phyloP scores from a whole-genome alignment of 2,113 vertebrate species.

The Stomatorhinus ivindoensis region DNA sequence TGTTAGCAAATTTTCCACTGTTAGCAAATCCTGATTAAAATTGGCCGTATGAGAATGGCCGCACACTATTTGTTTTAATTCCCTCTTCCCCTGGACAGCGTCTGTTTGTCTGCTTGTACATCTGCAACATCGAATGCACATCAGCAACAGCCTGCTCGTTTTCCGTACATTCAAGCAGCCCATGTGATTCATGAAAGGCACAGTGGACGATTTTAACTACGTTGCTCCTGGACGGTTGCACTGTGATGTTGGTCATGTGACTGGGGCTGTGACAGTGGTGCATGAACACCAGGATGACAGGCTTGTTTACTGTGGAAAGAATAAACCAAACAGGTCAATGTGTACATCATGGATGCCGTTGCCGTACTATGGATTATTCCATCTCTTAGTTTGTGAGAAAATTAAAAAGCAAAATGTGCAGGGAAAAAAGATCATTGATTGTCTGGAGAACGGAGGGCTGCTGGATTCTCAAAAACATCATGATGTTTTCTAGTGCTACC shows the following conservation, averaged over 20 bases:
- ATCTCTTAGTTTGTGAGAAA: no score
- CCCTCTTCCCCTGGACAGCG: no score
- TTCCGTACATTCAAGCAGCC: not conserved
- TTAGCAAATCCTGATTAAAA: not conserved
- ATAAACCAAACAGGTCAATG: not conserved
- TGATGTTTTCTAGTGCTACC: not conserved
- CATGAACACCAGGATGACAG: constrained; percentile 8
- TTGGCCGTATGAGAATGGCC: not conserved
- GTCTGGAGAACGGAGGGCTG: not conserved
- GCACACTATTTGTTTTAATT: no score
- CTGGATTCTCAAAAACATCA: not conserved
- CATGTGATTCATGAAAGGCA: not conserved
- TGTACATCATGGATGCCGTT: not conserved
- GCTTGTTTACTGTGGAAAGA: not conserved
- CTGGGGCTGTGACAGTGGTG: not conserved
- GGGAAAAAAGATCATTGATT: no score
- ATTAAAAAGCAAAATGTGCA: no score
- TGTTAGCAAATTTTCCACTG: not conserved
- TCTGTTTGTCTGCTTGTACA: not conserved
- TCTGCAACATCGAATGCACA: not conserved
- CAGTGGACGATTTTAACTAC: not conserved
- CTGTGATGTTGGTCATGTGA: not conserved
- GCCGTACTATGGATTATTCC: no score
- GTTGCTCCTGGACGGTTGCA: fast-evolving
- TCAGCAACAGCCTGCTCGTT: fast-evolving